phyloP scores from a whole-genome alignment of 2,113 vertebrate genomes.

The Apistogramma diplotaenia region DNA sequence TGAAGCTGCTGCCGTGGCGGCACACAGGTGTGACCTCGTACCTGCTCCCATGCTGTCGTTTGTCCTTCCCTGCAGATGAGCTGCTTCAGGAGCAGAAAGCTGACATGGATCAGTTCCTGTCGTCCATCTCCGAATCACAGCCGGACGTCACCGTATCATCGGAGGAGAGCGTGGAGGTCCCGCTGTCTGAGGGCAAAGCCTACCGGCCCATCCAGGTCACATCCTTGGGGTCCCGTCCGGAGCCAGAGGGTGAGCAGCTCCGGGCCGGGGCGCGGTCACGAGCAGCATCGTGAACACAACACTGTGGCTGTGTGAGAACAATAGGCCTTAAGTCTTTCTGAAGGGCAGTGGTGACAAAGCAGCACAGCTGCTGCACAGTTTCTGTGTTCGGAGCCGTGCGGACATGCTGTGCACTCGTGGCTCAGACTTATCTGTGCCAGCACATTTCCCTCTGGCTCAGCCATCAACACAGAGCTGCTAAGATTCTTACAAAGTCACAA shows the following conservation, averaged over 20 bases:
- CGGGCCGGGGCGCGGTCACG: background rate
- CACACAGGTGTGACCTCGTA: background rate
- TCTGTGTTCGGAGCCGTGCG: background rate
- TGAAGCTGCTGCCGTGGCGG: background rate
- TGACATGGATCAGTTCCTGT: conserved; percentile 94
- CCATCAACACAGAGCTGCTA: conserved; percentile 29
- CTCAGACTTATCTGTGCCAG: conserved; percentile 47
- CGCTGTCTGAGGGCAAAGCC: conserved; percentile 80
- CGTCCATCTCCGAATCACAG: conserved; percentile 90
- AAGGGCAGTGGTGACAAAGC: conserved; percentile 24
- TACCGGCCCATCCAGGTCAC: conserved; percentile 91
- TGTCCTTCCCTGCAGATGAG: conserved; percentile 80
- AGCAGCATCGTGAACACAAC: background rate
- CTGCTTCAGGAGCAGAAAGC: conserved; percentile 93
- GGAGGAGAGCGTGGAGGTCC: conserved; percentile 88
- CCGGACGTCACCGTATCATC: conserved; percentile 89
- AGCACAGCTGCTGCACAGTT: background rate
- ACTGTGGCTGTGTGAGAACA: conserved; percentile 4
- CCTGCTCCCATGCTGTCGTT: background rate
- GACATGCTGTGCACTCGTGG: conserved; percentile 16
- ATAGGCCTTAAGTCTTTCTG: conserved; percentile 1
- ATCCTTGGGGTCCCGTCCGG: conserved; percentile 84
- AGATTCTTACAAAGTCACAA: conserved; percentile 31
- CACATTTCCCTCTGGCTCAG: conserved; percentile 41
- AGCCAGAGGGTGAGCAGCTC: conserved; percentile 85